Percentiles rank a stretch among this genome's conserved stretches.
Conservation (phyloP, 2,888 invertebrate species). For the Pomacea canaliculata region DNA sequence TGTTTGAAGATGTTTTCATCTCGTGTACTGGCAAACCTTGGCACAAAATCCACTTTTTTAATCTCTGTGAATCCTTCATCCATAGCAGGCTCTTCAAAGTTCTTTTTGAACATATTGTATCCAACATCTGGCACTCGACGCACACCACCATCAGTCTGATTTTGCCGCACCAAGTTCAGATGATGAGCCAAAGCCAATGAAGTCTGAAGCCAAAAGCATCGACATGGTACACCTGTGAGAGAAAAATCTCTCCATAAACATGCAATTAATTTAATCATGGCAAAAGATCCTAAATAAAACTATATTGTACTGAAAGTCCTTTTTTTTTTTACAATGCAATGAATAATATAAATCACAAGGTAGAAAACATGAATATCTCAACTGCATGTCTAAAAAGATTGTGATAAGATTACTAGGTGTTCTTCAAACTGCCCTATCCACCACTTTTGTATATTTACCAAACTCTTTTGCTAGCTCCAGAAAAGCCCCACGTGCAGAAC, state of each 20-base stretch:
- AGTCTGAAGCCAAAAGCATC: conserved; percentile 63
- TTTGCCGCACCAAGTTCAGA: conserved; percentile 63
- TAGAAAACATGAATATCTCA: no score
- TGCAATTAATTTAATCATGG: neutral
- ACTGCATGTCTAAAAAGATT: no score
- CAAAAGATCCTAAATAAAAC: no score
- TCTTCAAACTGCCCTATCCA: no score
- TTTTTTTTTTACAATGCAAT: no score
- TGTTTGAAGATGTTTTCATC: conserved; percentile 57
- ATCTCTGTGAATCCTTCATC: conserved; percentile 63
- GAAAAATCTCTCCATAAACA: neutral
- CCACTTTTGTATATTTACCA: conserved; percentile 32
- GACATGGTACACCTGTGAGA: conserved; percentile 54
- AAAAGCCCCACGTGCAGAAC: conserved; percentile 51
- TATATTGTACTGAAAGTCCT: no score
- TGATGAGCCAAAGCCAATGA: conserved; percentile 60
- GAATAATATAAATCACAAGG: no score
- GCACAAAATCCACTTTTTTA: conserved; percentile 52
- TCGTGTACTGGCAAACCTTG: conserved; percentile 51
- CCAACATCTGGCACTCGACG: conserved; percentile 66
- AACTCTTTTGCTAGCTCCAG: conserved; percentile 53
- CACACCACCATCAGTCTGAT: conserved; percentile 56
- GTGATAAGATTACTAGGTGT: no score
- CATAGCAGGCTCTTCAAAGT: conserved; percentile 54
- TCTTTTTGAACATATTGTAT: conserved; percentile 64